Base-by-base conservation (phyloP, 2,797 vertebrate genomes). In the Macrochelys suwanniensis region DNA sequence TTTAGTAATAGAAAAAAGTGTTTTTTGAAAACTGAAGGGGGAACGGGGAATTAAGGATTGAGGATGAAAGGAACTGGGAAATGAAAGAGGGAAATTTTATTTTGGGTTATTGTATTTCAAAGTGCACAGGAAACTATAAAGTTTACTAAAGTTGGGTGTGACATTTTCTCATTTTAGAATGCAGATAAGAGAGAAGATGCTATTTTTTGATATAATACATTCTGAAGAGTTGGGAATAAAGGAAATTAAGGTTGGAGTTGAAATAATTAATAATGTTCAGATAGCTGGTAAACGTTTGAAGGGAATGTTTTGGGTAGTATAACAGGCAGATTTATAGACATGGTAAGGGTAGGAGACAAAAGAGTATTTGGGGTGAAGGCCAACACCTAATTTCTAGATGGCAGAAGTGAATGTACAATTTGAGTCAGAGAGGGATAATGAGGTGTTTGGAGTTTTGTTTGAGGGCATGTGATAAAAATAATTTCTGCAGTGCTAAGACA, bases 321-420 rank as follows among this genome's bases (percentile, higher is more conserved):
- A 88, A 87, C 81, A 80, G 84, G 86, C 31, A 91, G 95, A 93
- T 93, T 95, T 93, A 95, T 2, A 71, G 81, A 71, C 83, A 79
- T 92, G 25, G 82, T 82, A 93, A 97, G 79, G 25, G 12, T 45
- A 61, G 85, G 83, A 83, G 85, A 89, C 95, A 87, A 96, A 95
- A 96, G 94, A 94, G 76, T 57, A 7, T 86, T 92, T 82, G 85
- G 89, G 61, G 93, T 94, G 92, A 95, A 96, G 91, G 83, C 81
- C 86, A 92, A 83, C 84, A 95, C 33, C 88, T 89, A 37, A 50
- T 94, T 94, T 94, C 77, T 93, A 85, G 57, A 74, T 23, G 10
- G 68, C 85, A 93, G 89, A 56, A 90, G 56, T 25, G 31, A 89
- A n/a, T 87, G 85, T 85, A 94, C 1, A 71, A 92, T 42, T 57